Conservation (phyloP, 2,797 vertebrate species). For the Gambusia yucatana region DNA sequence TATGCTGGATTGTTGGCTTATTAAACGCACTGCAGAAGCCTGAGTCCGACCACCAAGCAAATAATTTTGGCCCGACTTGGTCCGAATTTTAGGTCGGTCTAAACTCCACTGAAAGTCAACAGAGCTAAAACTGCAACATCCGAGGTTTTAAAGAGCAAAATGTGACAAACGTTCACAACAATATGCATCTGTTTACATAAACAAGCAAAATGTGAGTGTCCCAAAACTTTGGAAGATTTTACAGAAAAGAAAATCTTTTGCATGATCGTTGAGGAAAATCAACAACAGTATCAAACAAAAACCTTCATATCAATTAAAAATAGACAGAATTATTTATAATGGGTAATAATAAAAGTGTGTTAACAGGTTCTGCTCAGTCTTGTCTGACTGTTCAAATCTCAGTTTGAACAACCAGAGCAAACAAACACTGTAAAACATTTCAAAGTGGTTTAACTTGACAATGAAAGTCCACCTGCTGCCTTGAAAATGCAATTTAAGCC, state of each 20-base stretch:
- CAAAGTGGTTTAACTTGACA: too few relatives aligned
- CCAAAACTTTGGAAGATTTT: neutral
- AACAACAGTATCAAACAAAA: neutral
- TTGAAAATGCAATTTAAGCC: too few relatives aligned
- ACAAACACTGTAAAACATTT: too few relatives aligned
- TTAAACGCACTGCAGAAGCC: too few relatives aligned
- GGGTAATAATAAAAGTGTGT: neutral
- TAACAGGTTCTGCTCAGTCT: neutral
- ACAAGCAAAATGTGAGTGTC: neutral
- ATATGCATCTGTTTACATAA: neutral
- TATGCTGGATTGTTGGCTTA: too few relatives aligned
- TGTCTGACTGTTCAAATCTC: neutral
- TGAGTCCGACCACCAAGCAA: too few relatives aligned
- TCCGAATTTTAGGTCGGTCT: too few relatives aligned
- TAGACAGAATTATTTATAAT: neutral
- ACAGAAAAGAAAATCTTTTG: neutral
- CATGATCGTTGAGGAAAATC: neutral
- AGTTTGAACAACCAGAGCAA: neutral
- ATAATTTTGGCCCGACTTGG: too few relatives aligned
- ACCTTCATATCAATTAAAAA: neutral
- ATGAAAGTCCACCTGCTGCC: too few relatives aligned
- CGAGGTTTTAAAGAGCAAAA: neutral
- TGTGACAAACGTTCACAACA: neutral
- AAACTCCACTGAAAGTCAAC: too few relatives aligned
- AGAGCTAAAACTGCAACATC: neutral